Evolutionary conservation across 1,140 invertebrate genomes (phyloP), one percentile per base, ranked within the genome.

Genomic region (Panagrolaimus sp.): DNA sequence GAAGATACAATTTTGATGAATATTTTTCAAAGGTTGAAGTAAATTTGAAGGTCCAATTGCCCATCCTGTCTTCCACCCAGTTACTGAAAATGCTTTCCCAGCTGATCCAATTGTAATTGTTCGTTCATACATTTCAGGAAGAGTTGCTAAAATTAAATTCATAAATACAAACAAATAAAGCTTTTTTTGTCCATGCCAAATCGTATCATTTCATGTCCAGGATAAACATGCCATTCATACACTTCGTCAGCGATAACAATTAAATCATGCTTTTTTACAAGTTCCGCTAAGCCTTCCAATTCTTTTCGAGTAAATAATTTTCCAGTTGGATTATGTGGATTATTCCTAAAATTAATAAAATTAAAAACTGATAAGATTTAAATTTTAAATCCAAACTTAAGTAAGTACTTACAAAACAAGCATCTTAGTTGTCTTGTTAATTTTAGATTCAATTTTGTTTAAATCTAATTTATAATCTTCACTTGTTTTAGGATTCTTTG

Each of bases 81-180:
- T 98, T 5, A 94, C 92, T 75, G 91, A 94, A 84, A 98, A 98
- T 0, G 93, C 94, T 87, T 98, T 98, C 0, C 96, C 96, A 0
- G 94, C 94, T 62, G 93, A 96, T 0, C 96, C 94, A 78, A 98
- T 90, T 0, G 96, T 97, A 24, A 99, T 90, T 0, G 96, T 98
- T 66, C 95, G 87, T 70, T 98, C 93, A 90, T 92, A 98, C 96
- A 99, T 98, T 6, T 87, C 93, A 15, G 95, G 93, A 10, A 98
- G 83, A 0, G 91, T 90, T n/a, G 91, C 93, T 91, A 62, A 66
- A 80, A 79, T 47, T 32, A 71, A 65, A 26, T 4, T 45, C 65
- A 52, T 46, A 21, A 21, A 28, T 58, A 26, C 14, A 21, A 10
- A 58, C 4, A n/a, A n/a, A 58, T 26, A 52, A 58, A 45, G 10